A percentile compares a stretch with the other conserved stretches of the same genome.
Conservation (phyloP, 2,888 invertebrate species). For the Drosophila testacea region DNA sequence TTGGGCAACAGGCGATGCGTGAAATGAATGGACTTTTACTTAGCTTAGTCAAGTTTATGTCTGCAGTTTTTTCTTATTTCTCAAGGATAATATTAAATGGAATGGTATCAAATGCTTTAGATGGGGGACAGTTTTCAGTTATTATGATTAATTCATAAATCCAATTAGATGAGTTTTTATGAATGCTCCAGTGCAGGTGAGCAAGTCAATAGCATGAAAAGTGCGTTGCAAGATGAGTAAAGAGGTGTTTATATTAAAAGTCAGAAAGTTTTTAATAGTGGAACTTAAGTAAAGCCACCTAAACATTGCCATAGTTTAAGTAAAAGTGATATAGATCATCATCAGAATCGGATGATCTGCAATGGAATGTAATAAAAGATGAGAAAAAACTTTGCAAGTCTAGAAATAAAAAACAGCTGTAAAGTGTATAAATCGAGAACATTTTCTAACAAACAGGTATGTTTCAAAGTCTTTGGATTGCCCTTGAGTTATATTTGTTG, state of each 20-base stretch:
- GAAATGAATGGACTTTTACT: constrained; percentile 64
- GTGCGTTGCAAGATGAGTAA: neutral
- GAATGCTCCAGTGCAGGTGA: neutral
- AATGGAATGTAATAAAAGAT: neutral
- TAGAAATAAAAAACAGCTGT: too few relatives aligned
- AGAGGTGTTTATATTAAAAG: too few relatives aligned
- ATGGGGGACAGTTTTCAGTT: constrained; percentile 2
- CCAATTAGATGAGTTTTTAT: constrained; percentile 1
- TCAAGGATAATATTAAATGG: constrained; percentile 9
- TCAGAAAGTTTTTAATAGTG: too few relatives aligned
- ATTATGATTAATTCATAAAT: neutral
- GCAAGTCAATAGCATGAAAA: neutral
- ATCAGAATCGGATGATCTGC: neutral
- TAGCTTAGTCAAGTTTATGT: constrained; percentile 44
- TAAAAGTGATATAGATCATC: too few relatives aligned
- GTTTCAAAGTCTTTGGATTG: too few relatives aligned
- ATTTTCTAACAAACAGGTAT: too few relatives aligned
- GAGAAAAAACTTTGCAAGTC: too few relatives aligned
- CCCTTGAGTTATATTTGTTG: too few relatives aligned
- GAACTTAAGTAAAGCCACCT: too few relatives aligned
- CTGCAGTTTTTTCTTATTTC: constrained; percentile 21
- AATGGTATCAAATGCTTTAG: constrained; percentile 1
- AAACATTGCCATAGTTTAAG: too few relatives aligned
- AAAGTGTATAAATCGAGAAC: too few relatives aligned
- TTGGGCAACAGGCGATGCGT: constrained; percentile 62